Evolutionary conservation across 2,797 vertebrate species (phyloP), one percentile per base, ranked within the genome.

Genomic region (Carapus acus): DNA sequence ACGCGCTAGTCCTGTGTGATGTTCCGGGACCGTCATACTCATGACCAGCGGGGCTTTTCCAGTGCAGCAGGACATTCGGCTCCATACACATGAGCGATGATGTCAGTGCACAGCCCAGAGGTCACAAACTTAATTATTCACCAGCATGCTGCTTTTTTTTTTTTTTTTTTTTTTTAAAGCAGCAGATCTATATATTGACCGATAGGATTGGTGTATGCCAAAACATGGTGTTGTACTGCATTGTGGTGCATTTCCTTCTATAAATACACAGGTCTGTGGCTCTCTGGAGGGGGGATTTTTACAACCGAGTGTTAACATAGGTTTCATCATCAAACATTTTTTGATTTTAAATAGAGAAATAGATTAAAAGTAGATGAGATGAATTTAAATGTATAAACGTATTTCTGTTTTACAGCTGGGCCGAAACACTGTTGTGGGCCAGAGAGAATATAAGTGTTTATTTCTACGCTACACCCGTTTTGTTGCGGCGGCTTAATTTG

Each of bases 111-210:
- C 52, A 20, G 29, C 54, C 40, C 24, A 57, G 37, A 72, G 70
- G 69, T 69, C 59, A 71, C 56, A 56, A 23, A 56, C 51, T 65
- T 45, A 64, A 69, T 77, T 62, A 75, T 71, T 73, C 62, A 68
- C 44, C n/a, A 34, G 55, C 44, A 45, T 43, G 55, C 29, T 27
- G 24, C 24, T 9, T 27, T 9, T 9, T 5, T 27, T 9, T 27
- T 27, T 48, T 69, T 27, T 14, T 45, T 65, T 47, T 16, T 16
- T 37, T 33, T 36, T 36, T 36, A 15, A 47, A 52, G 43, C 31
- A 15, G 36, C 21, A 13, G 31, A 62, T 78, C 69, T 42, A 73
- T 78, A 54, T 31, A 69, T 67, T n/a, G 58, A 79, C 21, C 7
- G 1, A 48, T 16, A 22, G 17, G 18, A 62, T 65, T 36, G 29